Conservation (phyloP, 53 echinoderm and acorn worm species). For the Arbacia lixula region DNA sequence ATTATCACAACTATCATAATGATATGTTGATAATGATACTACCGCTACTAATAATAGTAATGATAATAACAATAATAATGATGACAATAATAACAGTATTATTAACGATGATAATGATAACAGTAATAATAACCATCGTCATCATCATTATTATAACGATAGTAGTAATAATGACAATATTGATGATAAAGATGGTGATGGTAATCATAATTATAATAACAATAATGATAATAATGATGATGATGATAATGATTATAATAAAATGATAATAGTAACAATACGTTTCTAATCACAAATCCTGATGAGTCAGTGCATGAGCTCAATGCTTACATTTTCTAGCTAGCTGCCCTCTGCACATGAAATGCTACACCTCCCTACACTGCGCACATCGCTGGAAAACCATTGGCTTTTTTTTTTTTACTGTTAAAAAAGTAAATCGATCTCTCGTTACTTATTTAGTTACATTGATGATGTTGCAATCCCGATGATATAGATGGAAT, state of each 20-base stretch:
- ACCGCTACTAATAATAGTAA: constrained; percentile 8
- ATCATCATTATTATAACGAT: constrained; percentile 42
- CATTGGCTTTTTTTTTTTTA: too few species aligned
- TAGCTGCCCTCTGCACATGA: too few species aligned
- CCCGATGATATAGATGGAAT: too few species aligned
- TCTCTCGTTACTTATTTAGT: too few species aligned
- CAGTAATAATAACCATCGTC: constrained; percentile 10
- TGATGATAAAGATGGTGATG: not conserved
- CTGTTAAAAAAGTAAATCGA: too few species aligned
- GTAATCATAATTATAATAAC: not conserved
- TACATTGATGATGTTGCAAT: too few species aligned
- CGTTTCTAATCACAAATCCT: too few species aligned
- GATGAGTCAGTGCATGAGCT: too few species aligned
- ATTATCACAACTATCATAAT: too few species aligned
- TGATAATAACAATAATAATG: constrained; percentile 37
- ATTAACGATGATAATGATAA: constrained; percentile 41
- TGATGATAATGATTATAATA: not conserved
- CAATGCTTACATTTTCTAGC: too few species aligned
- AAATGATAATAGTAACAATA: not conserved
- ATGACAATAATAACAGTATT: constrained; percentile 26
- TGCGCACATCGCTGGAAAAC: too few species aligned
- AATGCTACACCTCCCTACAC: too few species aligned
- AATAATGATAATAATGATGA: not conserved
- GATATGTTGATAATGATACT: constrained; percentile 35
- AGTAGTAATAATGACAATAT: not conserved